Evolutionary conservation across 2,888 invertebrate genomes (phyloP).

Genomic region (Dynastes grantii): DNA sequence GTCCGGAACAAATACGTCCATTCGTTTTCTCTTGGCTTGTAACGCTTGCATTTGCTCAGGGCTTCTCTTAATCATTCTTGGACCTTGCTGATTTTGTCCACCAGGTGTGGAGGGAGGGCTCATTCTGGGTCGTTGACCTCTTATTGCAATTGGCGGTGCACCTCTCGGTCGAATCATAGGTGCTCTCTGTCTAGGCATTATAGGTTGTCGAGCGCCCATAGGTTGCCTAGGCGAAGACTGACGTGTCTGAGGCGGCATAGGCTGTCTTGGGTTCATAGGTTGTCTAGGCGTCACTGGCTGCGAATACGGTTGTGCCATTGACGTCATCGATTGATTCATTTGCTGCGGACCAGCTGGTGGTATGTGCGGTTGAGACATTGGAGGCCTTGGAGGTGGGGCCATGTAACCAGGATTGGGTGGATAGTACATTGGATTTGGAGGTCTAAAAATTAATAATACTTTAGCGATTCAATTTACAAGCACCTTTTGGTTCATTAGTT

Average conservation of each 20-base stretch:
- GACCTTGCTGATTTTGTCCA: constrained; percentile 48
- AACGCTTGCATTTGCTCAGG: constrained; percentile 66
- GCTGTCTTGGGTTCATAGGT: constrained; percentile 49
- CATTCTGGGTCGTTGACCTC: constrained; percentile 58
- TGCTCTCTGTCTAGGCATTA: constrained; percentile 57
- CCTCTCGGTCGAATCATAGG: constrained; percentile 62
- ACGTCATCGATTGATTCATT: constrained; percentile 55
- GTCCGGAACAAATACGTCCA: constrained; percentile 79
- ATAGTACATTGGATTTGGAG: constrained; percentile 66
- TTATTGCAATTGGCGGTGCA: constrained; percentile 56
- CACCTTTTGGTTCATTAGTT: too few species aligned
- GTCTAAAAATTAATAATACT: constrained; percentile 55
- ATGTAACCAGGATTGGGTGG: constrained; percentile 68
- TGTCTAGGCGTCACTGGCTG: constrained; percentile 57
- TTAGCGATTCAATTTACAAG: neutral
- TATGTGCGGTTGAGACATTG: constrained; percentile 61
- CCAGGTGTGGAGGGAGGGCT: constrained; percentile 40
- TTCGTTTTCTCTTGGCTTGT: constrained; percentile 71
- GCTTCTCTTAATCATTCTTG: constrained; percentile 53
- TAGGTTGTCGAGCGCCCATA: constrained; percentile 57
- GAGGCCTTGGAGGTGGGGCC: constrained; percentile 60
- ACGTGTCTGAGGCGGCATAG: constrained; percentile 50
- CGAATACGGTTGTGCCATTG: constrained; percentile 54
- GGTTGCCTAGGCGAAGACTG: constrained; percentile 54
- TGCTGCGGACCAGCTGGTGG: constrained; percentile 56